phyloP scores from a whole-genome alignment of 2,888 invertebrate genomes.

The Tipula confusa region DNA sequence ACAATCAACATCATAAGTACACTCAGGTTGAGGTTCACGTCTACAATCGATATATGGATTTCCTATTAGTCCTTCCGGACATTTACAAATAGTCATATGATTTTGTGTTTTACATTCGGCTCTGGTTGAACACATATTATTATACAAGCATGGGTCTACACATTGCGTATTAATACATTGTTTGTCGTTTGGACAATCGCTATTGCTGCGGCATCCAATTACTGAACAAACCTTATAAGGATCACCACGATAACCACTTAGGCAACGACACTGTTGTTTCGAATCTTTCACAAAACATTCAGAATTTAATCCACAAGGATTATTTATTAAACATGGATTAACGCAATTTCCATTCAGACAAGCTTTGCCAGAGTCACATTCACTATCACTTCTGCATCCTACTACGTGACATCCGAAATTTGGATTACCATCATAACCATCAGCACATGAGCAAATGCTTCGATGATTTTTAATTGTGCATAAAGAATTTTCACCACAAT shows the following conservation, averaged over 20 bases:
- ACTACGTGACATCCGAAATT: conserved; percentile 73
- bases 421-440: conserved; percentile 83
- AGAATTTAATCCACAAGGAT: conserved; percentile 75
- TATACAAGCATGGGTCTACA: conserved; percentile 74
- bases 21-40: conserved; percentile 68
- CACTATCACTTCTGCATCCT: conserved; percentile 77
- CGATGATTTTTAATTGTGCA: conserved; percentile 79
- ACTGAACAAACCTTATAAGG: conserved; percentile 69
- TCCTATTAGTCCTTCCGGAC: conserved; percentile 68
- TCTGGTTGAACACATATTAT: conserved; percentile 69
- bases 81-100: conserved; percentile 81
- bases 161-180: conserved; percentile 83
- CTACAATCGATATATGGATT: conserved; percentile 79
- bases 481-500: conserved; percentile 78
- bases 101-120: conserved; percentile 78
- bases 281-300: conserved; percentile 74
- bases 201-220: conserved; percentile 79
- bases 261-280: conserved; percentile 72
- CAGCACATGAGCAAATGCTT: conserved; percentile 79
- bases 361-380: conserved; percentile 77
- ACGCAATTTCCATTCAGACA: conserved; percentile 82
- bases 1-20: conserved; percentile 78
- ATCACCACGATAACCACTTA: conserved; percentile 75
- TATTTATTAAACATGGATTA: conserved; percentile 76
- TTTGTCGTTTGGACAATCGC: conserved; percentile 80